These are phyloP conservation scores for Agrochola litura DNA, from an alignment of 2,888 invertebrate species.

Conservation along the genomic window DNA sequence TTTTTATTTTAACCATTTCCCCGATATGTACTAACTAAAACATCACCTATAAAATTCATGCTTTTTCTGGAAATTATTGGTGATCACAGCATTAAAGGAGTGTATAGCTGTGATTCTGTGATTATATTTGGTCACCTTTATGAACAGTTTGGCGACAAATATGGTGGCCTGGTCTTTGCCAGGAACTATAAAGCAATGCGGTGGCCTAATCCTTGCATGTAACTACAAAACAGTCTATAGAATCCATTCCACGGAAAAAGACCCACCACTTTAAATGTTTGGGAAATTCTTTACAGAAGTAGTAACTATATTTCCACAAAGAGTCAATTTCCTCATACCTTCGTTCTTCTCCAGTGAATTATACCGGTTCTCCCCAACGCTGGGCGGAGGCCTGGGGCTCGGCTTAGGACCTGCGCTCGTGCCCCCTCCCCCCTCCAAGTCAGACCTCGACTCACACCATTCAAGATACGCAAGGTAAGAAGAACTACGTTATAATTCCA, in stretches of 20 bases:
- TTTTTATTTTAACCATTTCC: background rate
- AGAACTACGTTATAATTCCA: background rate
- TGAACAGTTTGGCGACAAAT: background rate
- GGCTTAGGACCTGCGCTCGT: slow-evolving; percentile 93
- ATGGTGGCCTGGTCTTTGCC: background rate
- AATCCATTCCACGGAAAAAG: background rate
- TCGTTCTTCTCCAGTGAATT: slow-evolving; percentile 91
- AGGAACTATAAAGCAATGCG: background rate
- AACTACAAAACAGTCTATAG: background rate
- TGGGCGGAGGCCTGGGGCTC: slow-evolving; percentile 94
- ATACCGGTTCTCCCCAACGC: slow-evolving; percentile 97
- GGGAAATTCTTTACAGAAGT: slow-evolving; percentile 33
- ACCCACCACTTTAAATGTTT: background rate
- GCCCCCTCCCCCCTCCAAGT: slow-evolving; percentile 94
- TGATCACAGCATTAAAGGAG: background rate
- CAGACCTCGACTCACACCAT: slow-evolving; percentile 87
- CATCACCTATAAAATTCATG: background rate
- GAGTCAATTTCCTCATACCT: slow-evolving; percentile 32
- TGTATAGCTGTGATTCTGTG: background rate
- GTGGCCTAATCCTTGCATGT: background rate
- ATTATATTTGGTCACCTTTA: background rate
- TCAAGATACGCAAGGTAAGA: slow-evolving; percentile 91
- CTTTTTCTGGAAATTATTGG: background rate
- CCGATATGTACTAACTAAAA: background rate
- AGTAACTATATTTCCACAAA: slow-evolving; percentile 47